Evolutionary conservation across 2,797 vertebrate genomes (phyloP).

Genomic region (Parambassis ranga): DNA sequence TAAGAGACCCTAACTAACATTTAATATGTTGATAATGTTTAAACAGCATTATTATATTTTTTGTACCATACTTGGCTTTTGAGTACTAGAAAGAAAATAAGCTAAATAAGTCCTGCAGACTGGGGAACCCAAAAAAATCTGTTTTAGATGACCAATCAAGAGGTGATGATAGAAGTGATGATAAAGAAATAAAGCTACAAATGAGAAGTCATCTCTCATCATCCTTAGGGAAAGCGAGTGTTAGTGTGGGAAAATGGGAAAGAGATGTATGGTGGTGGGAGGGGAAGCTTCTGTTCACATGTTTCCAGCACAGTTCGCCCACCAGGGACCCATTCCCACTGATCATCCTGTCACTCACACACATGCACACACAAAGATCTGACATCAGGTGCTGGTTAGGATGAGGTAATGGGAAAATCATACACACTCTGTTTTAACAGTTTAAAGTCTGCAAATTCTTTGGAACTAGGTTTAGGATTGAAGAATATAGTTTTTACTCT

Average conservation of each 20-base stretch:
- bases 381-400: conserved; percentile 47
- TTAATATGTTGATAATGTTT: not conserved
- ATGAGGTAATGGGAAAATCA: conserved; percentile 68
- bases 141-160: conserved; percentile 23
- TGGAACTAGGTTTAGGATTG: not conserved
- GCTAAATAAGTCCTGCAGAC: not conserved
- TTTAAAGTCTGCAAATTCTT: conserved; percentile 10
- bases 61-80: not conserved
- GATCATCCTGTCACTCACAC: conserved; percentile 50
- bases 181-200: conserved; percentile 19
- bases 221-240: conserved; percentile 11
- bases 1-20: not conserved
- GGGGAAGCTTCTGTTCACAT: conserved; percentile 51
- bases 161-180: conserved; percentile 26
- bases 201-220: conserved; percentile 21
- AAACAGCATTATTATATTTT: not conserved
- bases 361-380: conserved; percentile 18
- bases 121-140: conserved; percentile 3
- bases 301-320: conserved; percentile 40
- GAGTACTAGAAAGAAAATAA: not conserved
- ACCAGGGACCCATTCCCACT: conserved; percentile 54
- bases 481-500: no score
- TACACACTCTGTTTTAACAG: conserved; percentile 11
- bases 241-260: conserved; percentile 54
- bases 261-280: conserved; percentile 36